phyloP scores from a whole-genome alignment of 2,797 vertebrate species.

The Petrocephalus schoutedeni region DNA sequence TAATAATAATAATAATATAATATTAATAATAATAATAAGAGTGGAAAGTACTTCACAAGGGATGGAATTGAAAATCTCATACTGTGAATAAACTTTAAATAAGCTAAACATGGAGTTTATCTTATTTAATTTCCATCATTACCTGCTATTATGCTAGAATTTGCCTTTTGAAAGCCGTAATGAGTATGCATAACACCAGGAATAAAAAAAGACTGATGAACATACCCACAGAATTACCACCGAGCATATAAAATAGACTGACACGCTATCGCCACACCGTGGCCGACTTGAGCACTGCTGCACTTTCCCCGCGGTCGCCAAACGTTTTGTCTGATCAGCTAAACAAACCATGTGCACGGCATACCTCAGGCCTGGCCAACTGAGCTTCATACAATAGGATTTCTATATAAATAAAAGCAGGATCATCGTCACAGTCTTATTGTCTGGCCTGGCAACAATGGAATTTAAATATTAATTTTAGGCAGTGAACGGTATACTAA shows the following conservation, averaged over 20 bases:
- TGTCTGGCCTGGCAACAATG: not conserved
- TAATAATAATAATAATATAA: not conserved
- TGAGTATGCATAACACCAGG: not conserved
- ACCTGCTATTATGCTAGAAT: not conserved
- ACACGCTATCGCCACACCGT: not conserved
- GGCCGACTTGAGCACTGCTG: not conserved
- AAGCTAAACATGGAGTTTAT: not conserved
- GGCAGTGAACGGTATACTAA: not conserved
- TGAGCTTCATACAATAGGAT: not conserved
- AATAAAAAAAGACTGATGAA: not conserved
- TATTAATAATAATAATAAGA: not conserved
- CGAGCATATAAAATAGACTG: not conserved
- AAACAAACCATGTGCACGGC: not conserved
- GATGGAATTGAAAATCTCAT: not conserved
- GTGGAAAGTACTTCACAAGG: not conserved
- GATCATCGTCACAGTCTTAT: not conserved
- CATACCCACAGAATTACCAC: not conserved
- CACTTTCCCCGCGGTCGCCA: not conserved
- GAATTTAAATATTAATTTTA: conserved; percentile 3
- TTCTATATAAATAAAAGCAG: not conserved
- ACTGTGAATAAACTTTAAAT: not conserved
- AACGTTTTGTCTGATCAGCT: not conserved
- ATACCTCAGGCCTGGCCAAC: not conserved
- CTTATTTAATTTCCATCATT: not conserved
- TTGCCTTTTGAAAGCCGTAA: not conserved